phyloP scores from a whole-genome alignment of 2,797 vertebrate species.

The Chrosomus eos region DNA sequence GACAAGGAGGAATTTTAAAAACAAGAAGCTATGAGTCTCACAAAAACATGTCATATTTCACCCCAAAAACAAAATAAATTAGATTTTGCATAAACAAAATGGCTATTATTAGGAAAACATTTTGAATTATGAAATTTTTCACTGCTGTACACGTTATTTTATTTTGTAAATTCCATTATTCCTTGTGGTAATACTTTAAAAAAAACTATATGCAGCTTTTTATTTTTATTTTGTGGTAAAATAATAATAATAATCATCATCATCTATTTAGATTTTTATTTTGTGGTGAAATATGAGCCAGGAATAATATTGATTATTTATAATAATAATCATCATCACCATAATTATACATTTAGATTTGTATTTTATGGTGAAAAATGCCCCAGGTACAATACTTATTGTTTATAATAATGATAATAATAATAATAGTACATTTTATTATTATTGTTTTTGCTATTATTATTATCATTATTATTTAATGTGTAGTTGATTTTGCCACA shows the following conservation, averaged over 20 bases:
- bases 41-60: not conserved
- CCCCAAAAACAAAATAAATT: not conserved
- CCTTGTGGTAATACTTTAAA: no score
- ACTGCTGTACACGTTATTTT: not conserved
- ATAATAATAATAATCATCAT: no score
- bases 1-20: not conserved
- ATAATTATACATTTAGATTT: no score
- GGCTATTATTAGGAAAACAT: not conserved
- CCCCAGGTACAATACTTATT: not conserved
- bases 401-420: not conserved
- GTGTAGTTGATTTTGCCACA: not conserved
- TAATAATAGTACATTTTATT: not conserved
- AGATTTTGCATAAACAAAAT: not conserved
- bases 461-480: not conserved
- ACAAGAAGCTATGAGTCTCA: not conserved
- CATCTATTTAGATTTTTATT: no score
- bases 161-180: not conserved
- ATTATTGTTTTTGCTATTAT: not conserved
- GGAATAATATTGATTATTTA: no score
- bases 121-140: not conserved
- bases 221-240: no score
- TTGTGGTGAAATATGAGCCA: no score
- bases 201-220: no score
- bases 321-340: no score
- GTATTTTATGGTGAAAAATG: no score